Evolutionary conservation across 2,888 invertebrate species (phyloP).

Genomic region (Tinea pellionella): DNA sequence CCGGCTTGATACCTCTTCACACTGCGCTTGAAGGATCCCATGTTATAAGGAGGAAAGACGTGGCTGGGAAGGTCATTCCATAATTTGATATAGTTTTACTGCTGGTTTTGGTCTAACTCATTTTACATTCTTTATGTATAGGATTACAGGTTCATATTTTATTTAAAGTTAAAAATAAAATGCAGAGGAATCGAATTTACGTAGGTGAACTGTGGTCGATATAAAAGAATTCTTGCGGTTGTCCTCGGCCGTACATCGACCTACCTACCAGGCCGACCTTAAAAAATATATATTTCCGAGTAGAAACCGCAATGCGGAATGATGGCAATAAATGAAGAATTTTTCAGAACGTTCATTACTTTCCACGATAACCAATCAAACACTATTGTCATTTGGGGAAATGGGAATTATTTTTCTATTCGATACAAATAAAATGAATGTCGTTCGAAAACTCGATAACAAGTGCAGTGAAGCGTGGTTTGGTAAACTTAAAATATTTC

Average conservation of each 20-base stretch:
- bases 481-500: conserved; percentile 13
- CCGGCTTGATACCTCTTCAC: too few species aligned
- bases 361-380: conserved; percentile 19
- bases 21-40: too few species aligned
- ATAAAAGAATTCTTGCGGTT: not conserved
- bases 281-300: conserved; percentile 1
- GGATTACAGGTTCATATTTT: too few species aligned
- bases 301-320: conserved; percentile 35
- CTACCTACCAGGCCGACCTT: conserved; percentile 3
- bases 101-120: not conserved
- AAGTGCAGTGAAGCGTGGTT: not conserved
- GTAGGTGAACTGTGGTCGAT: not conserved
- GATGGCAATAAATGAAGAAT: conserved; percentile 31
- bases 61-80: too few species aligned
- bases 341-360: conserved; percentile 38
- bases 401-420: not conserved
- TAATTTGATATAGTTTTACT: too few species aligned
- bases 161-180: not conserved
- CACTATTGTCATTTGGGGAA: not conserved
- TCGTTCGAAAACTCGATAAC: not conserved
- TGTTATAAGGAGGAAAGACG: too few species aligned
- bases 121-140: too few species aligned
- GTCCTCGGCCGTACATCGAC: conserved; percentile 1
- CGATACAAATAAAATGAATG: not conserved
- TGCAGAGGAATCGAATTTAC: not conserved